Conservation (phyloP, 1,140 invertebrate genomes). For the Plodia interpunctella region DNA sequence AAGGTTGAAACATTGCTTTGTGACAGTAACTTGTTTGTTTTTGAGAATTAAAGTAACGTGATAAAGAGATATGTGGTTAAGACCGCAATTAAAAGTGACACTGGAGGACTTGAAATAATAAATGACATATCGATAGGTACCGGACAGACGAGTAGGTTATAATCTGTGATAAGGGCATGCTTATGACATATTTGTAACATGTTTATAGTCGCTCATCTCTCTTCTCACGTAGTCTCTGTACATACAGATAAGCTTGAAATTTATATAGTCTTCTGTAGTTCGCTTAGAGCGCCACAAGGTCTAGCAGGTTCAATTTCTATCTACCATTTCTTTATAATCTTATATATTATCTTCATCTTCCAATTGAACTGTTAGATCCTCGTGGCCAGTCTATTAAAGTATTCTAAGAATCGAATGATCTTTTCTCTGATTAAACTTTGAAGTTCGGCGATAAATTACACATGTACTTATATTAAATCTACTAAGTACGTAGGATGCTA, state of each 20-base stretch:
- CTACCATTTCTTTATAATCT: slow-evolving; percentile 11
- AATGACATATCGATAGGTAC: slow-evolving; percentile 62
- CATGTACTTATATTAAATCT: slow-evolving; percentile 27
- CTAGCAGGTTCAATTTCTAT: slow-evolving; percentile 36
- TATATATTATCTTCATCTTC: slow-evolving; percentile 8
- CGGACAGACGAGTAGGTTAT: slow-evolving; percentile 55
- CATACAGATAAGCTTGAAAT: slow-evolving; percentile 57
- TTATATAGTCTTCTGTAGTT: slow-evolving; percentile 68
- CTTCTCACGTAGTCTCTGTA: slow-evolving; percentile 41
- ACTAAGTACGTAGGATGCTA: slow-evolving; percentile 44
- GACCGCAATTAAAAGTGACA: slow-evolving; percentile 8
- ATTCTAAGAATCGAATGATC: slow-evolving; percentile 51
- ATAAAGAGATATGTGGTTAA: slow-evolving; percentile 14
- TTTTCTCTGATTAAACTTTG: slow-evolving; percentile 49
- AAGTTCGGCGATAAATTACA: slow-evolving; percentile 47
- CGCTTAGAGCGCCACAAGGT: slow-evolving; percentile 60
- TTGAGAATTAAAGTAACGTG: slow-evolving; percentile 18
- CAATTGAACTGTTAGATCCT: slow-evolving; percentile 44
- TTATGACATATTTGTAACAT: slow-evolving; percentile 54
- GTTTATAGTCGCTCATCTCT: slow-evolving; percentile 34
- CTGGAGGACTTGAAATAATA: slow-evolving; percentile 29
- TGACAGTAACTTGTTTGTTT: neutral
- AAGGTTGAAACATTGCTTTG: neutral
- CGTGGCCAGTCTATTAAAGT: slow-evolving; percentile 58
- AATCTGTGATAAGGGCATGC: slow-evolving; percentile 72